Evolutionary conservation across 2,797 vertebrate genomes (phyloP).

Genomic region (Cyclura pinguis): DNA sequence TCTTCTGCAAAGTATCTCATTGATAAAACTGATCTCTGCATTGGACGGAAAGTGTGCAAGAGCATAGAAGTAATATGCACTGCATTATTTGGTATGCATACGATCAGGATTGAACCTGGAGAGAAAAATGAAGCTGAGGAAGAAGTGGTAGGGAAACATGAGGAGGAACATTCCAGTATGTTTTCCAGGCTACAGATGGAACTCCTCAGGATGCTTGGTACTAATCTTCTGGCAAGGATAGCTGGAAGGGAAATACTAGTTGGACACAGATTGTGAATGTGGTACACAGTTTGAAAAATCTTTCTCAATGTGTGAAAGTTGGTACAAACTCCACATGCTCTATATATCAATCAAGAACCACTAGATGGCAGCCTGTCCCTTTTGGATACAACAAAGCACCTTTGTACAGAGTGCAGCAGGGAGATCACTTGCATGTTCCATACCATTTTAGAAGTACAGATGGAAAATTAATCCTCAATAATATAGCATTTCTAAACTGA

Average conservation of each 20-base stretch:
- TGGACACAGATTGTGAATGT: neutral
- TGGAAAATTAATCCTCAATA: neutral
- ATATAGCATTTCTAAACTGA: neutral
- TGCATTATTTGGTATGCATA: neutral
- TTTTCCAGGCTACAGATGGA: neutral
- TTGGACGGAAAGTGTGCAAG: neutral
- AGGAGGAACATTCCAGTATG: too few relatives aligned
- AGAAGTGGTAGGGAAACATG: neutral
- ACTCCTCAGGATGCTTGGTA: neutral
- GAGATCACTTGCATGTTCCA: too few relatives aligned
- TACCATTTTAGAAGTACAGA: neutral
- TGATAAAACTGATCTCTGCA: neutral
- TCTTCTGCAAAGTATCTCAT: neutral
- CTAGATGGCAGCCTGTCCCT: conserved; percentile 5
- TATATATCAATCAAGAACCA: neutral
- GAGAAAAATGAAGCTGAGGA: neutral
- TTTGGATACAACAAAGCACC: neutral
- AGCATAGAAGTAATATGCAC: neutral
- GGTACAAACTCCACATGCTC: too few relatives aligned
- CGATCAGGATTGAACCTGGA: neutral
- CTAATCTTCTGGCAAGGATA: neutral
- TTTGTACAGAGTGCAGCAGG: too few relatives aligned
- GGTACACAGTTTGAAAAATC: neutral
- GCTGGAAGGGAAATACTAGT: neutral
- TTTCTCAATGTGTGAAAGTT: too few relatives aligned